These are phyloP conservation scores for Amphiprion percula DNA, from an alignment of 2,113 vertebrate species.

Conservation along the genomic window DNA sequence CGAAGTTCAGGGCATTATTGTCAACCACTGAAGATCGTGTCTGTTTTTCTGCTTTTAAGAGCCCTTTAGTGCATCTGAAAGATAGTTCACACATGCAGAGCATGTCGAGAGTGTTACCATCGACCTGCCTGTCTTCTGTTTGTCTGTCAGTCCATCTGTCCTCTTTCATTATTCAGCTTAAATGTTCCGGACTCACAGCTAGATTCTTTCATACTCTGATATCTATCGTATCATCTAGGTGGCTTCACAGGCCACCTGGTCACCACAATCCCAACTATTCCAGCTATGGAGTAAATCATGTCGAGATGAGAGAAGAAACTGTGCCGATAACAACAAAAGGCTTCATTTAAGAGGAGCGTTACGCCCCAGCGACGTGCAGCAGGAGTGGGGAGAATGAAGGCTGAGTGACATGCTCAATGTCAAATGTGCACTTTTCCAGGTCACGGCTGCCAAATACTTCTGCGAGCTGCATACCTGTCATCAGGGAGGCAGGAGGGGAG, in stretches of 20 bases:
- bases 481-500: slow-evolving; percentile 26
- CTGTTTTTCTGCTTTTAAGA: too few relatives aligned
- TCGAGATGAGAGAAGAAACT: slow-evolving; percentile 55
- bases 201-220: slow-evolving; percentile 16
- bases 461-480: slow-evolving; percentile 66
- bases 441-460: slow-evolving; percentile 70
- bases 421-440: slow-evolving; percentile 75
- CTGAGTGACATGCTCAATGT: slow-evolving; percentile 65
- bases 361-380: slow-evolving; percentile 23
- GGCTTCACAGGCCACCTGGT: slow-evolving; percentile 70
- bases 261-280: slow-evolving; percentile 73
- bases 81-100: neutral
- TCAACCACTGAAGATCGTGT: too few relatives aligned
- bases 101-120: neutral
- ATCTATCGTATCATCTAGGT: slow-evolving; percentile 48
- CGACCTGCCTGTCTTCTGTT: too few relatives aligned
- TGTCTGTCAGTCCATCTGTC: slow-evolving; percentile 31
- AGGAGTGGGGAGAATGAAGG: slow-evolving; percentile 45
- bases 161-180: slow-evolving; percentile 54
- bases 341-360: slow-evolving; percentile 40
- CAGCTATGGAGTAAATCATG: slow-evolving; percentile 60
- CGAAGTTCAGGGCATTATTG: too few relatives aligned
- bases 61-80: neutral
- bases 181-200: slow-evolving; percentile 28
- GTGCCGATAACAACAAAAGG: slow-evolving; percentile 28